Evolutionary conservation across 2,888 invertebrate genomes (phyloP), one percentile per base, ranked within the genome.

Genomic region (Andrena hattorfiana): DNA sequence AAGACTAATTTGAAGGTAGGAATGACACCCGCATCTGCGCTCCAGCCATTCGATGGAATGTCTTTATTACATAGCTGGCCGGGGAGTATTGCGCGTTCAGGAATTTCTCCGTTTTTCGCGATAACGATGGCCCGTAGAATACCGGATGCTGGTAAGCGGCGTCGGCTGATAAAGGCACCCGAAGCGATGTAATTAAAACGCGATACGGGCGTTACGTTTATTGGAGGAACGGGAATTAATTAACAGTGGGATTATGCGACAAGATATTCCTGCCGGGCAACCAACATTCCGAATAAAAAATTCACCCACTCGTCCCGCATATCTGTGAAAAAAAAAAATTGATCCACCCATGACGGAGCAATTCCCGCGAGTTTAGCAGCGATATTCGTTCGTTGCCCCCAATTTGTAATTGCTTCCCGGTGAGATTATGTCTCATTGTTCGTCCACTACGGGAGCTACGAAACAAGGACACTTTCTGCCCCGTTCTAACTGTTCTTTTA

Each of bases 41-140:
- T 89, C 91, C 83, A 84, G 86, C 77, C 76, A 87, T 84, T 84
- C 87, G 74, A 80, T 84, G 92, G 92, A 90, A 92, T 92, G 90
- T 84, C 89, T 91, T 92, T 92, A 92, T 92, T 92, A 90, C 91
- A 92, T 92, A 88, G 88, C 89, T 84, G 71, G 75, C 68, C 79
- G 60, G 60, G 62, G 74, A 67, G 81, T 79, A 85, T 87, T 85
- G 87, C 80, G 78, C 81, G 81, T 72, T 48, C 71, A 70, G 83
- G 84, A 87, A 88, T 87, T 81, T 73, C 78, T 69, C 73, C 87
- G 81, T 85, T 87, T 88, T 88, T 85, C 75, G 72, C 75, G 72
- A 85, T 89, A 85, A 86, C 79, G 84, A 83, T 60, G 80, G 77
- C 76, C 67, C 62, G 59, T 68, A 59, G 77, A 74, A 82, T 87